phyloP scores from a whole-genome alignment of 1,140 invertebrate genomes.

The Venustaconcha ellipsiformis region DNA sequence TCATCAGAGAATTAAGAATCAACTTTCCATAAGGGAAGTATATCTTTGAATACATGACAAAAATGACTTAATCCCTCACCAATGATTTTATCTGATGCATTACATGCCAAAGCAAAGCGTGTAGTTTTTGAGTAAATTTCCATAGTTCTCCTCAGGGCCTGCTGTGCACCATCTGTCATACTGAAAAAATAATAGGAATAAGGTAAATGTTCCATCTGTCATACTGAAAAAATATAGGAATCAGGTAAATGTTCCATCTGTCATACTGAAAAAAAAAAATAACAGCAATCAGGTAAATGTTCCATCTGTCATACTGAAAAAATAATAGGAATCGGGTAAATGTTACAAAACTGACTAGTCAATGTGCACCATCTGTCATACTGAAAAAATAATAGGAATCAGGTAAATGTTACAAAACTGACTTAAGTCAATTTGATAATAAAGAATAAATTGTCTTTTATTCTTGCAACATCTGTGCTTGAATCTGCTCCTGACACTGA shows the following conservation, averaged over 20 bases:
- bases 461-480: too few species aligned
- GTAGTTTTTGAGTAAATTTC: slow-evolving; percentile 98
- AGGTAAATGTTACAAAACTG: neutral
- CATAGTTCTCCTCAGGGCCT: slow-evolving; percentile 97
- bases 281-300: neutral
- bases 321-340: neutral
- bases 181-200: slow-evolving; percentile 67
- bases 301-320: slow-evolving; percentile 92
- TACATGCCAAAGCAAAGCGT: slow-evolving; percentile 97
- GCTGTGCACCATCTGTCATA: slow-evolving; percentile 98
- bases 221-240: slow-evolving; percentile 17
- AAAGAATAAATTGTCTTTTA: too few species aligned
- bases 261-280: slow-evolving; percentile 85
- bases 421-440: too few species aligned
- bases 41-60: too few species aligned
- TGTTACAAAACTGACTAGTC: neutral
- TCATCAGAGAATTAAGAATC: too few species aligned
- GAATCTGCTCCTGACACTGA: too few species aligned
- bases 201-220: slow-evolving; percentile 46
- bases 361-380: slow-evolving; percentile 99
- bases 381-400: slow-evolving; percentile 67
- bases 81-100: slow-evolving; percentile 99
- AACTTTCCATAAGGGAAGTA: too few species aligned
- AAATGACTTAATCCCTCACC: slow-evolving; percentile 58
- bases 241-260: slow-evolving; percentile 78